Evolutionary conservation across 2,113 vertebrate species (phyloP), one percentile per base, ranked within the genome.

Genomic region (Pogonocichla stellata): DNA sequence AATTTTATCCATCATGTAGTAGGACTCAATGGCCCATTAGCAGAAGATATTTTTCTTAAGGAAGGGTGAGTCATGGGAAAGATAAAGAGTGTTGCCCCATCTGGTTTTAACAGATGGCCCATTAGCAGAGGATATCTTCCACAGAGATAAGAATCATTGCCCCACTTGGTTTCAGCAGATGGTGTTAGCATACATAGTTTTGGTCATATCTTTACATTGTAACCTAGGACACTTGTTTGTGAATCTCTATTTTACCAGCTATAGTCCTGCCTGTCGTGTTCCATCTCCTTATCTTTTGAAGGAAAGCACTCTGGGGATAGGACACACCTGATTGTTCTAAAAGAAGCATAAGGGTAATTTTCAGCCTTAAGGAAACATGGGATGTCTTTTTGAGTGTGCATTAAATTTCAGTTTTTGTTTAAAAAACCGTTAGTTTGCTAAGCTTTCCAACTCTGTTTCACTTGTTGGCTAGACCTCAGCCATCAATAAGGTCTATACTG

Each of bases 331-430:
- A 54, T 90, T 66, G 17, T 70, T 24, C 34, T 47, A 36, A 18
- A 47, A 36, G 12, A 47, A 74, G 3, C 0, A 0, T 4, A 40
- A 20, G 28, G 18, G 12, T 40, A 70, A 45, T 18, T 45, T 65
- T 51, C n/a, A 54, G 8, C 23, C 26, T 34, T 43, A 19, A 23
- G n/a, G 50, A 56, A 79, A 65, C 7, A 29, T 45, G 4, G 12
- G 14, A 29, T 5, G 0, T 10, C 10, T 61, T 58, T 80, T 18
- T 20, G 18, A 84, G 14, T 8, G 8, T 10, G 4, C 2, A 24
- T 7, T 4, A 57, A 78, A 57, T 31, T 13, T 28, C 38, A 36
- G 42, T 4, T 81, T 85, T 77, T 53, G 10, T 66, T 70, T 22
- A 65, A 74, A 70, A 1, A 53, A 15, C 3, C 70, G 8, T 20